These are phyloP conservation scores for Dipodomys ordii DNA, from an alignment of 2,113 vertebrate genomes.

Conservation along the genomic window DNA sequence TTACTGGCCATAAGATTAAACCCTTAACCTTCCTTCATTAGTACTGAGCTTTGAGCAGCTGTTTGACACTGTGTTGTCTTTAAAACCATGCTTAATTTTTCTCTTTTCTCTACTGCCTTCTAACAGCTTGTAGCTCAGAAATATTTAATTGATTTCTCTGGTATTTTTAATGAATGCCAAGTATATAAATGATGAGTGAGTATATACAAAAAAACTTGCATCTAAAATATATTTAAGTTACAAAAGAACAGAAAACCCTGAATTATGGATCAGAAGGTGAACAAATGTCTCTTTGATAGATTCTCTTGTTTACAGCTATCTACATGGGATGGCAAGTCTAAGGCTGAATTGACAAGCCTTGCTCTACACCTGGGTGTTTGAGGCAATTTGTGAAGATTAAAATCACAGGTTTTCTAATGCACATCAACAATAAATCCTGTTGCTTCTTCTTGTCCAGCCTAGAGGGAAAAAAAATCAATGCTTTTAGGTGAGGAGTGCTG, in stretches of 20 bases:
- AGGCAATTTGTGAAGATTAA: conserved; percentile 71
- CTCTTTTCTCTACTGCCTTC: conserved; percentile 45
- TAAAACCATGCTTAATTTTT: conserved; percentile 45
- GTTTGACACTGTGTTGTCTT: conserved; percentile 47
- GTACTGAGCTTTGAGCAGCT: conserved; percentile 28
- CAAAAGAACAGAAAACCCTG: background rate
- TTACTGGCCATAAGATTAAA: conserved; percentile 54
- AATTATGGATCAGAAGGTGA: conserved; percentile 39
- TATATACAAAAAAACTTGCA: conserved; percentile 29
- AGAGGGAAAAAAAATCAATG: conserved; percentile 58
- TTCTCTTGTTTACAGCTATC: conserved; percentile 55
- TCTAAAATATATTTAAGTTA: conserved; percentile 24
- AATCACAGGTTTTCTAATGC: conserved; percentile 62
- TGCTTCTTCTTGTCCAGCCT: conserved; percentile 38
- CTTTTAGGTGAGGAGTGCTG: conserved; percentile 49
- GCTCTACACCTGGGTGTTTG: conserved; percentile 19
- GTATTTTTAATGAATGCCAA: conserved; percentile 42
- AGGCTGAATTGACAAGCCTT: conserved; percentile 46
- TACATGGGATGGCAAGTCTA: background rate
- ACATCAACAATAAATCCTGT: conserved; percentile 67
- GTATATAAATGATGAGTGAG: conserved; percentile 31
- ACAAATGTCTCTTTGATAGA: background rate
- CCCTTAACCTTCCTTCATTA: conserved; percentile 54
- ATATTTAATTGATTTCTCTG: conserved; percentile 56
- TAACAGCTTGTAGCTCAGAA: conserved; percentile 61